Evolutionary conservation across 2,888 invertebrate genomes (phyloP).

Genomic region (Noctua janthina): DNA sequence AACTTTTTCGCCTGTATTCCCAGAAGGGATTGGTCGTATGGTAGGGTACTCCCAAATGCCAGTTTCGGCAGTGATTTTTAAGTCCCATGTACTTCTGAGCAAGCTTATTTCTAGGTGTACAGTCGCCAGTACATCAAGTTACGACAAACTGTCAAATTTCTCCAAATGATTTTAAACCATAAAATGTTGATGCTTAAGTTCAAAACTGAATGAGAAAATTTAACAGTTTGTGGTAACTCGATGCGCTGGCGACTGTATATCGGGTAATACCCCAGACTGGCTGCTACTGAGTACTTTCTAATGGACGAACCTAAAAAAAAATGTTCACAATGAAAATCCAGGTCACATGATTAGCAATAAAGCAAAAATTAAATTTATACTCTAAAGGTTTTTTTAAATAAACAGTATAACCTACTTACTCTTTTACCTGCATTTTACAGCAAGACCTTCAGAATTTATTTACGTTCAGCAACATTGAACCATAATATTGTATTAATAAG

Average conservation of each 20-base stretch:
- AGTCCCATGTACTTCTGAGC: not conserved
- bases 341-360: not conserved
- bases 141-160: no score
- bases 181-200: no score
- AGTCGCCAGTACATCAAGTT: no score
- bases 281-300: not conserved
- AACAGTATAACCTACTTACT: not conserved
- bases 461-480: constrained; percentile 20
- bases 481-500: constrained; percentile 49
- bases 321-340: not conserved
- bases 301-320: not conserved
- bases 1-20: not conserved
- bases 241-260: not conserved
- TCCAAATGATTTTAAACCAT: no score
- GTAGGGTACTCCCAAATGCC: not conserved
- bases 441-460: constrained; percentile 6
- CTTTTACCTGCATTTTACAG: not conserved
- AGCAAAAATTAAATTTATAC: no score
- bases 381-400: not conserved
- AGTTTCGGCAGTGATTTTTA: not conserved
- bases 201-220: no score
- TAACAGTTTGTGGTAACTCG: no score
- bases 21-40: not conserved
- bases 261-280: not conserved
- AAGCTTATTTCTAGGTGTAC: not conserved